Conservation (phyloP, 1,140 invertebrate genomes). For the Lasioglossum albipes region DNA sequence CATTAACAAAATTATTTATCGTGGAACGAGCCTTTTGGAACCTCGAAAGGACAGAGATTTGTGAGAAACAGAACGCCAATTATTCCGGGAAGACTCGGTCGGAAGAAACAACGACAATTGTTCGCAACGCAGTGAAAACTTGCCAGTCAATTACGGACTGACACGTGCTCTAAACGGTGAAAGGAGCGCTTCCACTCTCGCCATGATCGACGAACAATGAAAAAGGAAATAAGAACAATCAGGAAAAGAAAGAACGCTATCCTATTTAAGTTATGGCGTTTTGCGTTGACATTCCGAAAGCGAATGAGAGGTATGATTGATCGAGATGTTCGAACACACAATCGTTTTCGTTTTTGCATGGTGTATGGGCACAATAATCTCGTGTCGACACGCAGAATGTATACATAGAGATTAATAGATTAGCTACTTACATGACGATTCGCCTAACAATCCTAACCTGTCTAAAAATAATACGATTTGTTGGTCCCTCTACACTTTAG, state of each 20-base stretch:
- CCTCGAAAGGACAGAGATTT: background rate
- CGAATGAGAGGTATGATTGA: background rate
- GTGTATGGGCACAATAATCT: constrained; percentile 7
- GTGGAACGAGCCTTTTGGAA: too few relatives aligned
- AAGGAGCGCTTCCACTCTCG: constrained; percentile 8
- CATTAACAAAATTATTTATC: too few relatives aligned
- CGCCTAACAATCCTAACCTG: constrained; percentile 78
- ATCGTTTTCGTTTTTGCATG: constrained; percentile 16
- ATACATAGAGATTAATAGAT: constrained; percentile 45
- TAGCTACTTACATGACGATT: constrained; percentile 70
- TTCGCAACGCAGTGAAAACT: constrained; percentile 1
- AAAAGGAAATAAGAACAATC: background rate
- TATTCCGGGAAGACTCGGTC: background rate
- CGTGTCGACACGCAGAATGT: constrained; percentile 38
- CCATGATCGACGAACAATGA: too few relatives aligned
- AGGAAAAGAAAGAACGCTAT: background rate
- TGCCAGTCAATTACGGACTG: background rate
- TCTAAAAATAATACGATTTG: constrained; percentile 66
- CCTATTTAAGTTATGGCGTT: background rate
- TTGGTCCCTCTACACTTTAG: constrained; percentile 81
- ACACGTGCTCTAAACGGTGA: too few relatives aligned
- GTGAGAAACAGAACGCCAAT: background rate
- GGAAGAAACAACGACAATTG: constrained; percentile 14
- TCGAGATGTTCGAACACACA: background rate
- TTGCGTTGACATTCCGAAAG: constrained; percentile 17